These are phyloP conservation scores for Noctua fimbriata DNA, from an alignment of 2,888 invertebrate genomes.

Conservation along the genomic window DNA sequence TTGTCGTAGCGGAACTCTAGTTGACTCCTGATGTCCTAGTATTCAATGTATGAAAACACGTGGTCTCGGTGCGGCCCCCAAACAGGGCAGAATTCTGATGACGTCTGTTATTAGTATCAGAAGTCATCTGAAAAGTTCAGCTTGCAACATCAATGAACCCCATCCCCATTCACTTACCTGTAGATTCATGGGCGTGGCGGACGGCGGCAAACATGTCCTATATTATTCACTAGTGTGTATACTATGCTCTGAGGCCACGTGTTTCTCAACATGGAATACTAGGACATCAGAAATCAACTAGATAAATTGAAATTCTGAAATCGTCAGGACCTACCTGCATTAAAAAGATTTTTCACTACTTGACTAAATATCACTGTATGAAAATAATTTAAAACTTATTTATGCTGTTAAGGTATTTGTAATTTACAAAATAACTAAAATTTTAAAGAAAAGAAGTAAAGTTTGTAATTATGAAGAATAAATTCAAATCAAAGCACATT, in stretches of 20 bases:
- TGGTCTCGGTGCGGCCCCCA: conserved; percentile 1
- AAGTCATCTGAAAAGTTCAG: too few species aligned
- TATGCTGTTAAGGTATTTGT: too few species aligned
- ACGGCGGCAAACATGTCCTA: neutral
- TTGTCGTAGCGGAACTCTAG: neutral
- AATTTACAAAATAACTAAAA: too few species aligned
- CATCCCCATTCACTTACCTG: neutral
- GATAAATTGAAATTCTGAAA: neutral
- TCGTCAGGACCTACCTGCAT: too few species aligned
- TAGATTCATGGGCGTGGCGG: neutral
- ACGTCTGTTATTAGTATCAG: neutral
- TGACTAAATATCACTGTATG: neutral
- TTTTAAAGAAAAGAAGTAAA: too few species aligned
- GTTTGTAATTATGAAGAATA: too few species aligned
- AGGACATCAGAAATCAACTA: conserved; percentile 10
- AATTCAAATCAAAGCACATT: too few species aligned
- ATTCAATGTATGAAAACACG: conserved; percentile 7
- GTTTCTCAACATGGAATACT: neutral
- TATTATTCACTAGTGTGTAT: too few species aligned
- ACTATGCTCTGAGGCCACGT: neutral
- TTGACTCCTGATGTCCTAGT: conserved; percentile 19
- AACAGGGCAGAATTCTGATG: neutral
- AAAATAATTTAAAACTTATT: too few species aligned
- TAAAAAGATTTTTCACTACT: neutral
- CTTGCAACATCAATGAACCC: neutral